These are phyloP conservation scores for Labroides dimidiatus DNA, from an alignment of 2,797 vertebrate species.

Conservation along the genomic window DNA sequence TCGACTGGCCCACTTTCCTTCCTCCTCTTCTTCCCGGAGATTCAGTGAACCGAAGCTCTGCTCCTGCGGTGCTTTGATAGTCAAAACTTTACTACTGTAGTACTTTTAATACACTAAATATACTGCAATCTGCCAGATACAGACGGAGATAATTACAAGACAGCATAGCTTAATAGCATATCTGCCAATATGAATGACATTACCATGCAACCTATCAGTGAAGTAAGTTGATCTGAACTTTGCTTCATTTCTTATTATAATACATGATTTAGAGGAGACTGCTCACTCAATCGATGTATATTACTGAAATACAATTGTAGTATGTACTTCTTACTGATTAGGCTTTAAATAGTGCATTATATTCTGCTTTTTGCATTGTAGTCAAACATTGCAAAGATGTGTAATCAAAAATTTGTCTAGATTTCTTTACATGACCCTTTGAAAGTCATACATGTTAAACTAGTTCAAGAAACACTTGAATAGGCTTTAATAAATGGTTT, in stretches of 20 bases:
- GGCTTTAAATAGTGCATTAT: not conserved
- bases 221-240: not conserved
- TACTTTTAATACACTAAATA: constrained; percentile 16
- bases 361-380: not conserved
- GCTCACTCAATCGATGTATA: not conserved
- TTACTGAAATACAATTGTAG: not conserved
- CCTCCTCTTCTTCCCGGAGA: constrained; percentile 38
- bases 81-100: constrained; percentile 7
- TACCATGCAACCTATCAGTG: constrained; percentile 18
- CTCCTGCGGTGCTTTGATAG: constrained; percentile 26
- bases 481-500: not conserved
- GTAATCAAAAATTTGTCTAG: no score
- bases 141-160: not conserved
- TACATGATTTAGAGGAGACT: not conserved
- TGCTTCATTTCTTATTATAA: not conserved
- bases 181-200: constrained; percentile 9
- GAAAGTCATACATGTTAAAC: no score
- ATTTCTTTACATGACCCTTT: no score
- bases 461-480: no score
- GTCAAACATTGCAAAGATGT: no score
- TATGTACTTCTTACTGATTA: not conserved
- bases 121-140: not conserved
- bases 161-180: constrained; percentile 29
- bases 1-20: constrained; percentile 70
- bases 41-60: constrained; percentile 16